A percentile compares a stretch with the other conserved stretches of the same genome.
Conservation (phyloP, 2,797 vertebrate species). For the Phrynocephalus forsythii region DNA sequence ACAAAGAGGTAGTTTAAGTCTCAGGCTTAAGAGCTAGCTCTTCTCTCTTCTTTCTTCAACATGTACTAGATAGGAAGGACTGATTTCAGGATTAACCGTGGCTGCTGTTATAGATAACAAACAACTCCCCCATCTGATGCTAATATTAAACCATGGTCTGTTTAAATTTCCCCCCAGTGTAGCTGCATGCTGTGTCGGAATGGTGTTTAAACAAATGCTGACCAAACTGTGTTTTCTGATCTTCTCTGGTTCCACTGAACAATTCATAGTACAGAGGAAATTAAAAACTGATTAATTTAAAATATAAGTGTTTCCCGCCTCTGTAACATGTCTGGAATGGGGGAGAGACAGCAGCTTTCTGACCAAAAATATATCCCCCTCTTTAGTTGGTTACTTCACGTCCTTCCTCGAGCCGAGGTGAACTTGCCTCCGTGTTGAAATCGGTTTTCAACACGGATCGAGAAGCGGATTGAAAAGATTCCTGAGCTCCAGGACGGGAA, state of each 20-base stretch:
- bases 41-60: neutral
- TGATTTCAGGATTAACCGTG: neutral
- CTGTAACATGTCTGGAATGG: neutral
- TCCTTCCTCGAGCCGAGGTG: too few relatives aligned
- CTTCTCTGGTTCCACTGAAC: neutral
- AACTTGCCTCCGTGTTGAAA: too few relatives aligned
- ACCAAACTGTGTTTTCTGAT: neutral
- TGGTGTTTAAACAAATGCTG: neutral
- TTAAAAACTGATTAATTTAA: neutral
- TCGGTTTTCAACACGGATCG: too few relatives aligned
- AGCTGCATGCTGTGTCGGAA: constrained; percentile 28
- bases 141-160: neutral
- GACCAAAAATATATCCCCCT: too few relatives aligned
- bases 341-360: neutral
- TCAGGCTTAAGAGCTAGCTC: neutral
- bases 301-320: neutral
- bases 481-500: too few relatives aligned
- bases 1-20: neutral
- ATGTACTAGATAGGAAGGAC: neutral
- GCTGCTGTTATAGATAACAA: neutral
- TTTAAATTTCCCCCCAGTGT: too few relatives aligned
- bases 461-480: too few relatives aligned
- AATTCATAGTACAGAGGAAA: neutral
- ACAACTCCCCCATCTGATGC: too few relatives aligned
- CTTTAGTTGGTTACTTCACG: too few relatives aligned